phyloP scores from a whole-genome alignment of 2,888 invertebrate genomes.

The Cataglyphis albicans region DNA sequence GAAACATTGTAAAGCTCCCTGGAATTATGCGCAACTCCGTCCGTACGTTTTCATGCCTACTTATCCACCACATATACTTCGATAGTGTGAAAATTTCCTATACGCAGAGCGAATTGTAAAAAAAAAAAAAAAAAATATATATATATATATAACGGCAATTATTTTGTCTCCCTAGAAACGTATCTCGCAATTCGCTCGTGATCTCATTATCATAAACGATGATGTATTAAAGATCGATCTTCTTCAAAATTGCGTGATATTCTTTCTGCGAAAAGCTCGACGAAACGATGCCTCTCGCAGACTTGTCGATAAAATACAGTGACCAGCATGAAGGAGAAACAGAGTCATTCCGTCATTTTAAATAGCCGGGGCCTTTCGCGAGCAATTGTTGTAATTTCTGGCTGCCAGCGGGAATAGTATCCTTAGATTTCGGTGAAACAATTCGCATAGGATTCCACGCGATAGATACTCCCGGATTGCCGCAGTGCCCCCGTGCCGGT shows the following conservation, averaged over 20 bases:
- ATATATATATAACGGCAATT: background rate
- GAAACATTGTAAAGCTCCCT: constrained; percentile 27
- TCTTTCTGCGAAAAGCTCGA: background rate
- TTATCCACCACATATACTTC: background rate
- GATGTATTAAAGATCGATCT: background rate
- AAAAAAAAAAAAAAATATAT: background rate
- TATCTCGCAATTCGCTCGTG: background rate
- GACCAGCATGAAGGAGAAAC: background rate
- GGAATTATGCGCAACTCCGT: constrained; percentile 25
- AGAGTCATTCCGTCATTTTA: constrained; percentile 38
- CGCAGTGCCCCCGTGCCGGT: constrained; percentile 48
- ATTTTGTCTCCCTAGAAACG: background rate
- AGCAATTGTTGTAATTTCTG: constrained; percentile 50
- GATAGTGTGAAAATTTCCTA: constrained; percentile 42
- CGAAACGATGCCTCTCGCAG: no score
- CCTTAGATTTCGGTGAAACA: constrained; percentile 54
- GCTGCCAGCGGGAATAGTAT: constrained; percentile 47
- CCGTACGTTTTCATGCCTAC: background rate
- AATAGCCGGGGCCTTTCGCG: constrained; percentile 24
- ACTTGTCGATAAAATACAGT: constrained; percentile 1
- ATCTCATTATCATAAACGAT: background rate
- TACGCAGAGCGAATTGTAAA: background rate
- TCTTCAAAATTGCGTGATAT: background rate
- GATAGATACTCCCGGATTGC: constrained; percentile 54
- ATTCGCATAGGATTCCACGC: constrained; percentile 55